Base-by-base conservation (phyloP, 2,888 invertebrate genomes). In the Drosophila neonasuta region DNA sequence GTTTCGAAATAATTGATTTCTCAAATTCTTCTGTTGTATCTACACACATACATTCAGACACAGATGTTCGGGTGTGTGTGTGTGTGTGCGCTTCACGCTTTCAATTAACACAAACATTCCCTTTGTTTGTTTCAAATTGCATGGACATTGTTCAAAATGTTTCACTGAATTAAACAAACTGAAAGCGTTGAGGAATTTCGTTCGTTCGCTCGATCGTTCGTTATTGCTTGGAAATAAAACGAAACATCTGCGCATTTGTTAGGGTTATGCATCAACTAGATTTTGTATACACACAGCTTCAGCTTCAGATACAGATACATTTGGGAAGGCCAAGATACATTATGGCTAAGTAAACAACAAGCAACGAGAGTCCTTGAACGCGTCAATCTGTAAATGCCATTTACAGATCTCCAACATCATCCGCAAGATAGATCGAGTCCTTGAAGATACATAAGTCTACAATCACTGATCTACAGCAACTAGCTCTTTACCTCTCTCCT, bases 41-140 rank as follows among this genome's bases (percentile, higher is more conserved):
- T 55, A 46, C 34, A 36, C 36, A n/a, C 36, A 36, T n/a, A 36
- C 34, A 4, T 13, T 20, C 30, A 55, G 17, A 17, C 45, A 55
- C 44, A 55, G 52, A 9, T 55, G 20, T 58, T 48, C 17, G 24
- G 61, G 44, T 49, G 32, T 60, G 49, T 58, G 39, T 55, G 39
- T 61, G 48, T 75, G 59, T 67, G 70, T 65, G 68, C 71, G 80
- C 81, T 86, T 86, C 71, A 80, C 82, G 85, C 86, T 84, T 84
- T 83, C 85, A 83, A 83, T 83, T 86, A 83, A 86, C 79, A 83
- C 85, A 86, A 86, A 81, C 85, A 84, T 84, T 86, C 68, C 72
- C 79, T 79, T 82, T 86, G 84, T 82, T 86, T 82, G 87, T 82
- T 86, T 82, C 74, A 84, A 84, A 86, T 82, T 74, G 86, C 87